Conservation (phyloP, 2,113 vertebrate species). For the Sciurus niger region DNA sequence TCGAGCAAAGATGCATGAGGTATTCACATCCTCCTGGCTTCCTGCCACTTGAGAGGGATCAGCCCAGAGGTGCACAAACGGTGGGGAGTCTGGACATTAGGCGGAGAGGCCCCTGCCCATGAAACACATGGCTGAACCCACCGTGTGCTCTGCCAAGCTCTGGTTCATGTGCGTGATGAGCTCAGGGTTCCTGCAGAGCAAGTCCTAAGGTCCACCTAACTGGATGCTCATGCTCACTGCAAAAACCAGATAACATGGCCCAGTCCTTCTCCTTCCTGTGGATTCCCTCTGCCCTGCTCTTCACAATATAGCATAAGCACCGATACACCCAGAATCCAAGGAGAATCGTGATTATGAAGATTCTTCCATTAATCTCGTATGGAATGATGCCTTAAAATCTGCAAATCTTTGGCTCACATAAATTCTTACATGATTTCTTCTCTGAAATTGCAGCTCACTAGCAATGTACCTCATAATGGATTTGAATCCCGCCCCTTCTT, state of each 20-base stretch:
- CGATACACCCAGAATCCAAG: not conserved
- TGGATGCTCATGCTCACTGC: not conserved
- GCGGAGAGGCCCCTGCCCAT: not conserved
- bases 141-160: rapidly evolving
- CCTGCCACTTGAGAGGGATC: not conserved
- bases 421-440: not conserved
- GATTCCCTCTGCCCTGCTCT: not conserved
- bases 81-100: not conserved
- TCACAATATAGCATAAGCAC: not conserved
- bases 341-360: not conserved
- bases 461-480: not conserved
- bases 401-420: not conserved
- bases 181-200: not conserved
- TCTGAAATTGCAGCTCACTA: not conserved
- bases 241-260: not conserved
- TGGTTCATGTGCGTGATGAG: rapidly evolving
- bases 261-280: too few species aligned
- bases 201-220: not conserved
- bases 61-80: not conserved
- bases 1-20: not conserved
- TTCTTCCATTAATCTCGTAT: not conserved
- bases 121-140: too few species aligned
- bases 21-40: too few species aligned
- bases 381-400: not conserved
- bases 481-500: not conserved